phyloP scores from a whole-genome alignment of 2,888 invertebrate species.

The Hydropsyche betteni region DNA sequence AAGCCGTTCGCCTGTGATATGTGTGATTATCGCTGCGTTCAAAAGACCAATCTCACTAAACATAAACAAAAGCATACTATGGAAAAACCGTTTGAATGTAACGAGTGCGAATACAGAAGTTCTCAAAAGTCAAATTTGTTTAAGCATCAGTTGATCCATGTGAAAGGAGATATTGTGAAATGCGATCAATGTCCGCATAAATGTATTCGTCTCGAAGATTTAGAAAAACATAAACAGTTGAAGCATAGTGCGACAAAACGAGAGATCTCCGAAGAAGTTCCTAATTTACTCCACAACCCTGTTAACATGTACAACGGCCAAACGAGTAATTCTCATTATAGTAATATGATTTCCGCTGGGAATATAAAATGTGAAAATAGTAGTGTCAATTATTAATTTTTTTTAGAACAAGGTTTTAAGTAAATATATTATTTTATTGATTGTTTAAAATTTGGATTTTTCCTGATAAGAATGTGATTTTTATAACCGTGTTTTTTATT shows the following conservation, averaged over 20 bases:
- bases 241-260: constrained; percentile 55
- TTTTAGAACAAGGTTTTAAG: not conserved
- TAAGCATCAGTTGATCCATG: constrained; percentile 60
- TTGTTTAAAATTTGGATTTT: too few relatives aligned
- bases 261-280: constrained; percentile 2
- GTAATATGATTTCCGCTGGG: not conserved
- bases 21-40: constrained; percentile 64
- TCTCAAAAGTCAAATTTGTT: constrained; percentile 55
- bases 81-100: constrained; percentile 59
- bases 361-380: constrained; percentile 28
- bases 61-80: constrained; percentile 63
- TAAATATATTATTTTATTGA: too few relatives aligned
- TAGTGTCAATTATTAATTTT: constrained; percentile 31
- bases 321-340: constrained; percentile 3
- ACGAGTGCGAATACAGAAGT: constrained; percentile 53
- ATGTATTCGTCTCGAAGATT: constrained; percentile 63
- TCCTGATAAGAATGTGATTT: too few relatives aligned
- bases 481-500: too few relatives aligned
- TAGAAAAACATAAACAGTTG: constrained; percentile 63
- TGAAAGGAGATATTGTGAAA: constrained; percentile 61
- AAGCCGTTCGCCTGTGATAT: constrained; percentile 65
- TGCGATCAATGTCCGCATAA: constrained; percentile 61
- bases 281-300: constrained; percentile 7
- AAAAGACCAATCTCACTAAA: constrained; percentile 64
- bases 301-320: constrained; percentile 13